These are phyloP conservation scores for Apistogramma diplotaenia DNA, from an alignment of 2,113 vertebrate genomes.

Conservation along the genomic window DNA sequence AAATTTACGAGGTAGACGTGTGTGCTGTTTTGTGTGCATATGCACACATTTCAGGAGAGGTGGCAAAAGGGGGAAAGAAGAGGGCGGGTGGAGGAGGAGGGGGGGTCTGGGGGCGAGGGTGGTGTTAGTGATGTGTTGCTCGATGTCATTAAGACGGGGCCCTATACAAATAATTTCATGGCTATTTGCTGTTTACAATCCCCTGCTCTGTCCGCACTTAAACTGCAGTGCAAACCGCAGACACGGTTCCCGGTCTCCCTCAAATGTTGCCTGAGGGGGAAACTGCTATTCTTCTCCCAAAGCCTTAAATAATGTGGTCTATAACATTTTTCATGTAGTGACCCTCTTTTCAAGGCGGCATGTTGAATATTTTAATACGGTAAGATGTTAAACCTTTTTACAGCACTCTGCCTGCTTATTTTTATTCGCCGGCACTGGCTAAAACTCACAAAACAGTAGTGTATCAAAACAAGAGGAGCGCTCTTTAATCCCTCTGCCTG, in stretches of 20 bases:
- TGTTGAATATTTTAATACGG: constrained; percentile 59
- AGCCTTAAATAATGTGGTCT: constrained; percentile 54
- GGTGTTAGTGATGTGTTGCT: constrained; percentile 37
- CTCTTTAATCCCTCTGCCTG: constrained; percentile 47
- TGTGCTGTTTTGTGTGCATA: constrained; percentile 9
- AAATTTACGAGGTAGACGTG: constrained; percentile 57
- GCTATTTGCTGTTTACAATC: constrained; percentile 62
- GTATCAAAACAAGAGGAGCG: constrained; percentile 57
- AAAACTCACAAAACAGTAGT: constrained; percentile 34
- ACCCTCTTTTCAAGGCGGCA: constrained; percentile 41
- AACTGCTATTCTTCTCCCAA: constrained; percentile 18
- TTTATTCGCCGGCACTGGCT: constrained; percentile 6
- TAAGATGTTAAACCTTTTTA: constrained; percentile 49
- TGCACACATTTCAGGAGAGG: constrained; percentile 29
- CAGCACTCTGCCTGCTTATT: constrained; percentile 14
- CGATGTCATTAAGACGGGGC: constrained; percentile 35
- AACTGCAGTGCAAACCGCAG: constrained; percentile 19
- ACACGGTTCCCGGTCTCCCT: constrained; percentile 20
- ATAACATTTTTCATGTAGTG: constrained; percentile 57
- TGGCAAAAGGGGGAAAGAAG: neutral
- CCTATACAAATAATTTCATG: constrained; percentile 48
- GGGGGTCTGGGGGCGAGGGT: neutral
- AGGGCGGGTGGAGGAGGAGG: neutral
- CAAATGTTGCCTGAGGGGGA: constrained; percentile 43
- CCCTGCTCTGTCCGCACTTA: constrained; percentile 5